phyloP scores from a whole-genome alignment of 2,888 invertebrate species.

The Drosophila yooni region DNA sequence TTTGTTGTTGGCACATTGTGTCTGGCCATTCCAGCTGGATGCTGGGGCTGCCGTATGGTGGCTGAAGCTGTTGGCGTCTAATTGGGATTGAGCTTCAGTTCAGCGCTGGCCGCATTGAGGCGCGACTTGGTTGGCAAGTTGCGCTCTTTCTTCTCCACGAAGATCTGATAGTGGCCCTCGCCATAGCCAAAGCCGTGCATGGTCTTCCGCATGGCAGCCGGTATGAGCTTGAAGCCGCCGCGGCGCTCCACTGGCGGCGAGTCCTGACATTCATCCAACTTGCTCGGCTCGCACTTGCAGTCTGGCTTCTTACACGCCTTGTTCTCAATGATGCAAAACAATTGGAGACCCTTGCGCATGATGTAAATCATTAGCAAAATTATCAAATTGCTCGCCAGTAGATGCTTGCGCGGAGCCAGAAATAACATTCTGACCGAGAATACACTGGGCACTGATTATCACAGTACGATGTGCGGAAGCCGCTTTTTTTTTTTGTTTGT shows the following conservation, averaged over 20 bases:
- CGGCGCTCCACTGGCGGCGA: conserved; percentile 47
- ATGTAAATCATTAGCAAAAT: conserved; percentile 74
- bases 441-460: conserved; percentile 54
- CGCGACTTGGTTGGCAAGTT: conserved; percentile 74
- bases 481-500: not conserved
- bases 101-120: conserved; percentile 76
- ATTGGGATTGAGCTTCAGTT: conserved; percentile 80
- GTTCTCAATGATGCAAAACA: conserved; percentile 78
- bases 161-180: conserved; percentile 81
- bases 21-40: conserved; percentile 11
- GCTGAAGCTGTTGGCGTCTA: conserved; percentile 35
- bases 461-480: conserved; percentile 27
- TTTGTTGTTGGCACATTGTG: conserved; percentile 59
- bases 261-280: conserved; percentile 27
- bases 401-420: conserved; percentile 75
- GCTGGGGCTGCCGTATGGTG: not conserved
- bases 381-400: conserved; percentile 75
- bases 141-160: conserved; percentile 81
- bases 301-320: conserved; percentile 53
- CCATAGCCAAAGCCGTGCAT: conserved; percentile 79
- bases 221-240: conserved; percentile 68
- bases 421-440: conserved; percentile 59
- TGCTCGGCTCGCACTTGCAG: conserved; percentile 45
- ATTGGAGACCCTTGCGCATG: conserved; percentile 71
- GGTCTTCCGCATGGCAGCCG: conserved; percentile 69